Conservation (phyloP, 92 coral and sea anemone genomes). For the Parazoanthus atlanticus region DNA sequence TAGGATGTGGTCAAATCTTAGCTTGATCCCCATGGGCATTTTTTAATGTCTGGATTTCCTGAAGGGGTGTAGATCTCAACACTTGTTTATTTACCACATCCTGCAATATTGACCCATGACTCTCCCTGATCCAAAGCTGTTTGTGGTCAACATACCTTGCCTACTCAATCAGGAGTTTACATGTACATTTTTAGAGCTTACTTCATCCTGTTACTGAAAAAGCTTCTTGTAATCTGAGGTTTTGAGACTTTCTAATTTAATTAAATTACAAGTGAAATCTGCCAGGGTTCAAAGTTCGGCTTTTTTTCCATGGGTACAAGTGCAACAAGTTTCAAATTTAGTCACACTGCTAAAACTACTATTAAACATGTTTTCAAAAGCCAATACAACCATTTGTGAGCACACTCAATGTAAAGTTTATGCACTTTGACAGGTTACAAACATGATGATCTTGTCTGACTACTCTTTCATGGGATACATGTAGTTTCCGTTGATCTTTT, state of each 20-base stretch:
- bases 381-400: too few relatives aligned
- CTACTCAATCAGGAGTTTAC: neutral
- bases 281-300: neutral
- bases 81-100: conserved; percentile 10
- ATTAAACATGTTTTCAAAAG: too few relatives aligned
- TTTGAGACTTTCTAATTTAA: neutral
- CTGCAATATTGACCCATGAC: conserved; percentile 24
- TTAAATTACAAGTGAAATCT: neutral
- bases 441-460: too few relatives aligned
- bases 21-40: neutral
- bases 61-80: too few relatives aligned
- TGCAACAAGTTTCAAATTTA: neutral
- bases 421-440: too few relatives aligned
- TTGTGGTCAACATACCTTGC: neutral
- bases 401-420: too few relatives aligned
- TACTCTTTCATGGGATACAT: too few relatives aligned
- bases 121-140: neutral
- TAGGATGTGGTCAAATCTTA: neutral
- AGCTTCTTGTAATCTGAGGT: neutral
- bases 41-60: neutral
- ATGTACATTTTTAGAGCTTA: neutral
- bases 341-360: too few relatives aligned
- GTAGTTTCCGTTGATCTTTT: too few relatives aligned
- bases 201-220: neutral
- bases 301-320: neutral